These are phyloP conservation scores for Drosophila flavopinicola DNA, from an alignment of 2,888 invertebrate species.

Conservation along the genomic window DNA sequence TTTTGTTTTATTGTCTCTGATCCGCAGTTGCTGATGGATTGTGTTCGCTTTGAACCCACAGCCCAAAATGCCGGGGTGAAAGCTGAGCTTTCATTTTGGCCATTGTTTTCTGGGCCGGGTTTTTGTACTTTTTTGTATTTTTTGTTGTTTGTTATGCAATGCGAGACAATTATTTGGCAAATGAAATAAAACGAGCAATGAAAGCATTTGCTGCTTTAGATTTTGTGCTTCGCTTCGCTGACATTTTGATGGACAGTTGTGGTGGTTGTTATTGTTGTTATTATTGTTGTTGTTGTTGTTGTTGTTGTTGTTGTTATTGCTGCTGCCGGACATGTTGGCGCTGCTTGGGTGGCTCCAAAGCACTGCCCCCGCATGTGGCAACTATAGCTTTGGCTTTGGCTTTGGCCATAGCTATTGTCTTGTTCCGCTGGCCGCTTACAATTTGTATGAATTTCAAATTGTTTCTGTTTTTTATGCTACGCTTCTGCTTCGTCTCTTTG, in stretches of 20 bases:
- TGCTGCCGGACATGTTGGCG: conserved; percentile 66
- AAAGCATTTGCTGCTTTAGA: conserved; percentile 34
- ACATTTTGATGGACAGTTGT: conserved; percentile 65
- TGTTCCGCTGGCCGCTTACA: conserved; percentile 66
- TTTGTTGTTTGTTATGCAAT: conserved; percentile 48
- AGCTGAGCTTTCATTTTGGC: conserved; percentile 59
- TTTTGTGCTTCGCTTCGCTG: conserved; percentile 63
- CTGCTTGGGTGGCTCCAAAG: conserved; percentile 60
- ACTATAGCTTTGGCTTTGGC: neutral
- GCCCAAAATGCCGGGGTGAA: conserved; percentile 46
- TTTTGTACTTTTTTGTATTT: conserved; percentile 1
- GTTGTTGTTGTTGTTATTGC: conserved; percentile 28
- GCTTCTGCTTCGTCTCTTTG: conserved; percentile 23
- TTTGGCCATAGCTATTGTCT: conserved; percentile 37
- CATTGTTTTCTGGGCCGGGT: conserved; percentile 19
- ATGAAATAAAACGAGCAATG: conserved; percentile 30
- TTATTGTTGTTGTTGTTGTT: conserved; percentile 28
- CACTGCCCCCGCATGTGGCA: conserved; percentile 53
- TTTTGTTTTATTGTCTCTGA: conserved; percentile 57
- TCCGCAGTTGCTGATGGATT: conserved; percentile 58
- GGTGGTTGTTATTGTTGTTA: conserved; percentile 32
- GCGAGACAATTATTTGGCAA: conserved; percentile 62
- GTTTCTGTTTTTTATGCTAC: conserved; percentile 8
- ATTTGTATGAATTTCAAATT: conserved; percentile 78
- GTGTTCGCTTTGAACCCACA: conserved; percentile 28